Base-by-base conservation (phyloP, 2,797 vertebrate genomes). In the Pelodytes ibericus region DNA sequence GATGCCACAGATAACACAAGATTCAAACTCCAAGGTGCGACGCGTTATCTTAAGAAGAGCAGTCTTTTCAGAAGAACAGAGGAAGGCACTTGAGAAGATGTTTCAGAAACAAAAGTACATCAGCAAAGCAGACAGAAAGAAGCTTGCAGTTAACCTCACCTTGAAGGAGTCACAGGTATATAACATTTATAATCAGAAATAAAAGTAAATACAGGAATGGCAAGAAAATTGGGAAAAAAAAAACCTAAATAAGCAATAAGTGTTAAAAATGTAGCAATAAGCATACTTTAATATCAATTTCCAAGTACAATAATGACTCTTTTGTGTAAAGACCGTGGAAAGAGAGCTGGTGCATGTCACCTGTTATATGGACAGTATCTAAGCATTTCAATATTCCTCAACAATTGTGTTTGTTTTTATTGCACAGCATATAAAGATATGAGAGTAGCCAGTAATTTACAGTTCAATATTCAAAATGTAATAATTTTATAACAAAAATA, bases 71-170 rank as follows among this genome's bases (percentile, higher is more conserved):
- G 96, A 99, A 80, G 95, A 97, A 58, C 97, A 99, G 89, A 93
- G 97, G 77, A 97, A 94, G 83, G 93, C 95, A 83, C 92, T 99
- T 86, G 97, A 99, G 90, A 96, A 89, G 89, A 98, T 94, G 80
- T 99, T 99, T 86, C 90, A 95, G 81, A 95, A 94, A 83, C 97
- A 99, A 90, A 99, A 99, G 82, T 99, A 98, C 82, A 99, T 99
- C 90, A 98, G 96, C 89, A 99, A 99, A 86, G 95, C 91, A 49
- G 97, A 98, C 84, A 89, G 96, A 72, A 97, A 95, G 89, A 96
- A 96, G 86, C 89, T 99, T 76, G 95, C 97, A 57, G 85, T 93
- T 72, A 95, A 88, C 77, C 93, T 99, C 80, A 92, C 93, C 75
- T 91, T 99, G 57, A 99, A 99, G 82, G 97, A 99, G 81, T 97